phyloP scores from a whole-genome alignment of 1,140 invertebrate genomes.

The Paralvinella palmiformis region DNA sequence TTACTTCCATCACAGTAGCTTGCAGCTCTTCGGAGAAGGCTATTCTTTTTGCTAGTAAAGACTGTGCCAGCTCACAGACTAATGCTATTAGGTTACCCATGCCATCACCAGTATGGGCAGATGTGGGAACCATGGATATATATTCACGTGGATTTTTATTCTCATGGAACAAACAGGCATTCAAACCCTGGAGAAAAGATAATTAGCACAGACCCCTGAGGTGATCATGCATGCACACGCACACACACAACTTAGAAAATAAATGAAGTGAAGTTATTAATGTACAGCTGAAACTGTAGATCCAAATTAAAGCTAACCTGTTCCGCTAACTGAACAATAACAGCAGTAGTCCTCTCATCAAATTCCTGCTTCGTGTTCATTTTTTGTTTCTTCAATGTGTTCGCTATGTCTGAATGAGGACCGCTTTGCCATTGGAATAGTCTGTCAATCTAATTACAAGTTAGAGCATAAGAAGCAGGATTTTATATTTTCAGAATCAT shows the following conservation, averaged over 20 bases:
- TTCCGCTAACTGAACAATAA: slow-evolving; percentile 89
- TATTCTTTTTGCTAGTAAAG: slow-evolving; percentile 78
- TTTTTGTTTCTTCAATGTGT: slow-evolving; percentile 78
- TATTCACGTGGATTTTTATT: slow-evolving; percentile 91
- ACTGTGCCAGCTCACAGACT: slow-evolving; percentile 88
- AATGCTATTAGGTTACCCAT: slow-evolving; percentile 96
- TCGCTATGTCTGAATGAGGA: slow-evolving; percentile 80
- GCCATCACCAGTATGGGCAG: slow-evolving; percentile 92
- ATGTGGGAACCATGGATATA: slow-evolving; percentile 94
- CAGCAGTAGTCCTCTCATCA: slow-evolving; percentile 78
- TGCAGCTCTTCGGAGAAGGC: slow-evolving; percentile 90
- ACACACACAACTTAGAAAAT: too few species aligned
- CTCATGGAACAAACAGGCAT: slow-evolving; percentile 90
- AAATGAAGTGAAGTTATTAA: too few species aligned
- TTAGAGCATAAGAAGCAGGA: slow-evolving; percentile 8
- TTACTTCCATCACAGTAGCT: slow-evolving; percentile 89
- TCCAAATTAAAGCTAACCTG: slow-evolving; percentile 56
- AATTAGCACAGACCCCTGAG: neutral
- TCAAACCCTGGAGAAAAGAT: slow-evolving; percentile 63
- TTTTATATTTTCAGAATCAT: too few species aligned
- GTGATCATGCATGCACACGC: neutral
- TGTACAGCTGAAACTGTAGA: neutral
- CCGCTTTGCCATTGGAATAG: slow-evolving; percentile 92
- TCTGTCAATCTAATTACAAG: slow-evolving; percentile 58
- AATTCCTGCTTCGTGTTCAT: slow-evolving; percentile 89